phyloP scores from a whole-genome alignment of 2,797 vertebrate species.

The Oreonectes daqikongensis region DNA sequence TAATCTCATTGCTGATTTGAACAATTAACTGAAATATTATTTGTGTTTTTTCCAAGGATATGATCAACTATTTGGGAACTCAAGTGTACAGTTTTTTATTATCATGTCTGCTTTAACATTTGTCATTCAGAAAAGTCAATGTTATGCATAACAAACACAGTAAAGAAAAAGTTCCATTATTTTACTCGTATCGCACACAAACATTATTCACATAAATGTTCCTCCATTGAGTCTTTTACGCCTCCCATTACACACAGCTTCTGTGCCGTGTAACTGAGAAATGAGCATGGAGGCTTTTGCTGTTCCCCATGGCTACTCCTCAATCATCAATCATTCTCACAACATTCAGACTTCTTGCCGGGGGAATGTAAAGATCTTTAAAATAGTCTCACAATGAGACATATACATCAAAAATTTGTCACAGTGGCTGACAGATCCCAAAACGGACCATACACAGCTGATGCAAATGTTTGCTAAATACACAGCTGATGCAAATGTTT shows the following conservation, averaged over 20 bases:
- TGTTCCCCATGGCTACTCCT: slow-evolving; percentile 22
- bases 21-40: no score
- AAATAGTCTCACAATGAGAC: slow-evolving; percentile 22
- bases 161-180: no score
- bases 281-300: slow-evolving; percentile 36
- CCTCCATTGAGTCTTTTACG: slow-evolving; percentile 13
- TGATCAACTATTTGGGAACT: no score
- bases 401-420: slow-evolving; percentile 26
- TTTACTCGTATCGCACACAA: background rate
- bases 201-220: slow-evolving; percentile 15
- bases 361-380: slow-evolving; percentile 36
- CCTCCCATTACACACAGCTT: slow-evolving; percentile 12
- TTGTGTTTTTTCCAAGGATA: no score
- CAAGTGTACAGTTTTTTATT: background rate
- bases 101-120: background rate
- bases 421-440: slow-evolving; percentile 18
- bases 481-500: slow-evolving; percentile 24
- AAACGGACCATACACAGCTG: slow-evolving; percentile 14
- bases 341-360: slow-evolving; percentile 17
- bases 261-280: slow-evolving; percentile 18
- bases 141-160: no score
- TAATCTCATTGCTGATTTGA: no score
- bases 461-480: slow-evolving; percentile 24
- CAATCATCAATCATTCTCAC: slow-evolving; percentile 10
- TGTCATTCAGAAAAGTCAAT: no score